Conservation (phyloP, 2,113 vertebrate species). For the Cottus gobio region DNA sequence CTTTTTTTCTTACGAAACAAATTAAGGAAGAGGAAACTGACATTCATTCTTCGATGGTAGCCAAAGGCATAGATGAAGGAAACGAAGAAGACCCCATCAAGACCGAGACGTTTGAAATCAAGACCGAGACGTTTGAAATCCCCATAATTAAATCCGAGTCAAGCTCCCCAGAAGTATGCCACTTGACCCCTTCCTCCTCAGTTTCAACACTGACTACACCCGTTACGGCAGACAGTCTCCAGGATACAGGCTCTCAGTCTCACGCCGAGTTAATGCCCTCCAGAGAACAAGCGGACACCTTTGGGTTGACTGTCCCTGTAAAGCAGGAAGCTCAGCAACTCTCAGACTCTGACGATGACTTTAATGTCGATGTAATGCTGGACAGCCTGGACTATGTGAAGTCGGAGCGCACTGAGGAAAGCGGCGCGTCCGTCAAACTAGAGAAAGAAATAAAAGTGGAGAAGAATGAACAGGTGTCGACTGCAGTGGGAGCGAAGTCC, state of each 20-base stretch:
- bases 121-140: constrained; percentile 20
- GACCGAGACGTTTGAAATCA: background rate
- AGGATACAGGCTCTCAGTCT: constrained; percentile 13
- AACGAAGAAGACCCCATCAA: constrained; percentile 16
- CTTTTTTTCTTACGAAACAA: constrained; percentile 19
- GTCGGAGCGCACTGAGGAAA: constrained; percentile 50
- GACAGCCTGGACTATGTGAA: constrained; percentile 77
- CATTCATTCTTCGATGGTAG: background rate
- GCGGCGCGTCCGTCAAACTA: constrained; percentile 12
- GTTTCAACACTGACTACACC: background rate
- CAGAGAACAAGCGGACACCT: constrained; percentile 8
- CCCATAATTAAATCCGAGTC: constrained; percentile 59
- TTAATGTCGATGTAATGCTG: constrained; percentile 79
- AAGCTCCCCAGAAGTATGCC: constrained; percentile 41
- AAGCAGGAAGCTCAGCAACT: constrained; percentile 66
- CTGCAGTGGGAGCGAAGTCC: constrained; percentile 75
- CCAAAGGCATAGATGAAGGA: constrained; percentile 5
- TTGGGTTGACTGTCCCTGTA: constrained; percentile 8
- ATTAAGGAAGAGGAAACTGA: constrained; percentile 51
- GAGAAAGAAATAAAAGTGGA: constrained; percentile 42
- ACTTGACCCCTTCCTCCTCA: background rate
- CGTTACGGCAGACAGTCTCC: constrained; percentile 19
- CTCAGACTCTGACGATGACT: constrained; percentile 77
- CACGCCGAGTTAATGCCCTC: background rate
- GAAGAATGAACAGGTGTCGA: constrained; percentile 44